Evolutionary conservation across 2,888 invertebrate genomes (phyloP).

Genomic region (Hofmannophila pseudospretella): DNA sequence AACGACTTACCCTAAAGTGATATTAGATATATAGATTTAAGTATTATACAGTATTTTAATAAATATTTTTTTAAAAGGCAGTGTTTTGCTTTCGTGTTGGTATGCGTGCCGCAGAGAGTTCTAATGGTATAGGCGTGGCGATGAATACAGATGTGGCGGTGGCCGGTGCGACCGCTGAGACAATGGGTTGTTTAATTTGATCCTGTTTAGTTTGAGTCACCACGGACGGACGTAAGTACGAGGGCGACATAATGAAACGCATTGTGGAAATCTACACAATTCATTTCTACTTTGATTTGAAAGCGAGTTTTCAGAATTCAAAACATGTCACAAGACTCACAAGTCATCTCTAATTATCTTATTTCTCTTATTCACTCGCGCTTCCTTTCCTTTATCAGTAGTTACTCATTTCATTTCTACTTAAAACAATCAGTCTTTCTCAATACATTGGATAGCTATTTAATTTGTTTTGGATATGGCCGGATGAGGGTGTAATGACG

Average conservation of each 20-base stretch:
- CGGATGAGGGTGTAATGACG: background rate
- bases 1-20: slow-evolving; percentile 60
- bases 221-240: background rate
- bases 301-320: no score
- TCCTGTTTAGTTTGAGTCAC: slow-evolving; percentile 2
- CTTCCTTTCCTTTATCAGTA: no score
- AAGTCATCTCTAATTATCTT: no score
- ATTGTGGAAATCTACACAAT: no score
- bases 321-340: no score
- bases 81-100: slow-evolving; percentile 38
- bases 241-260: no score
- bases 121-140: slow-evolving; percentile 8
- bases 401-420: no score
- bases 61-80: slow-evolving; percentile 55
- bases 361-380: no score
- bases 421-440: no score
- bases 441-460: no score
- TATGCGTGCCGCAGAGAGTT: slow-evolving; percentile 8
- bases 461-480: background rate
- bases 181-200: slow-evolving; percentile 7
- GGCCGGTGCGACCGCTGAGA: slow-evolving; percentile 3
- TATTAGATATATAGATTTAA: slow-evolving; percentile 55
- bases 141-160: slow-evolving; percentile 10
- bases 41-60: slow-evolving; percentile 60
- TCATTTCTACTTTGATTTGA: no score